These are phyloP conservation scores for Coptodon bakossiorum DNA, from an alignment of 2,113 vertebrate species.

Conservation along the genomic window DNA sequence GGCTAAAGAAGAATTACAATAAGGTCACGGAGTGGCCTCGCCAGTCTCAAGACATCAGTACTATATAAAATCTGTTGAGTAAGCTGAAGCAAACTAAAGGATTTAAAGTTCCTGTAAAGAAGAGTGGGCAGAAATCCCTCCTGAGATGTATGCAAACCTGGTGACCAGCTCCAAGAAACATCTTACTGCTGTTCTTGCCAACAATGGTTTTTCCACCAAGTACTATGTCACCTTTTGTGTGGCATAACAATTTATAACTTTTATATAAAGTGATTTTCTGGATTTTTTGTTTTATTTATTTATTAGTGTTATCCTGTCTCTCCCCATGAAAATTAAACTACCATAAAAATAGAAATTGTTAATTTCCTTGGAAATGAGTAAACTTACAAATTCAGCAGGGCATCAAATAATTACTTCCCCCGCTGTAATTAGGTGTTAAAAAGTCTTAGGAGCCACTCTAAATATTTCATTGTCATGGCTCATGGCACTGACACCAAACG, in stretches of 20 bases:
- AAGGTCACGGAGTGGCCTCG: background rate
- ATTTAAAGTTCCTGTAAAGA: background rate
- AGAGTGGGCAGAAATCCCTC: background rate
- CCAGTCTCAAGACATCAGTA: background rate
- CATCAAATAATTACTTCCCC: background rate
- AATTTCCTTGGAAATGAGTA: background rate
- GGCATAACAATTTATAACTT: background rate
- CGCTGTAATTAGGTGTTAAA: background rate
- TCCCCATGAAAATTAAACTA: background rate
- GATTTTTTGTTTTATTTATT: background rate
- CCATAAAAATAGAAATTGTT: background rate
- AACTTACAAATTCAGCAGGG: background rate
- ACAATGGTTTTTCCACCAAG: background rate
- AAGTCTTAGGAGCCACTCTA: background rate
- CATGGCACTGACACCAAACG: background rate
- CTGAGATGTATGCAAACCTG: background rate
- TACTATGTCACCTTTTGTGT: rapidly evolving
- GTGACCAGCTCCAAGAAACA: background rate
- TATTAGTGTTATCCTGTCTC: background rate
- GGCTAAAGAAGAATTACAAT: background rate
- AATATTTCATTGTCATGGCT: background rate
- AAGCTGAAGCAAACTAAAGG: background rate
- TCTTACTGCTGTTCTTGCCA: background rate
- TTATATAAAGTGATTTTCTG: background rate
- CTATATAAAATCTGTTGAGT: background rate